Evolutionary conservation across 2,888 invertebrate genomes (phyloP).

Genomic region (Stenurella melanura): DNA sequence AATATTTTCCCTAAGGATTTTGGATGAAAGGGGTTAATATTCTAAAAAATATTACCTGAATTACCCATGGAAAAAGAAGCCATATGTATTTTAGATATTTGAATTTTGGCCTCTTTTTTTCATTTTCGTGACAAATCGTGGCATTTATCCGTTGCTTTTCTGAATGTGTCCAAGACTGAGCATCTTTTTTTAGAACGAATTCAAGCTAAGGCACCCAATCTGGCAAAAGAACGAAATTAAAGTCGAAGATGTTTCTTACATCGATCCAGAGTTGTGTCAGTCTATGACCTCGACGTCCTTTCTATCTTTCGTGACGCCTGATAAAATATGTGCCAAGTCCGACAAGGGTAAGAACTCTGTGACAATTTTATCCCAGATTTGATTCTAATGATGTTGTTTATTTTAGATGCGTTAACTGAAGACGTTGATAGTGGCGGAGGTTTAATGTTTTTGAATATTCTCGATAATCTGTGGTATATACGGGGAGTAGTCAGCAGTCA

Average conservation of each 20-base stretch:
- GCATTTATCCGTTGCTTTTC: too few species aligned
- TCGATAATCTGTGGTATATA: conserved; percentile 3
- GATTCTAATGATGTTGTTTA: too few species aligned
- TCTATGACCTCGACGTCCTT: conserved; percentile 2
- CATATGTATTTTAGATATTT: too few species aligned
- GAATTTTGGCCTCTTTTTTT: too few species aligned
- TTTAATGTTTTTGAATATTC: conserved; percentile 2
- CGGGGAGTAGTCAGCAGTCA: conserved; percentile 3
- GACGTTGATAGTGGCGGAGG: background rate
- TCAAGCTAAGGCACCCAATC: background rate
- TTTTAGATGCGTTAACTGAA: background rate
- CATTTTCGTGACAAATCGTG: too few species aligned
- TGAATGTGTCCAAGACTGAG: background rate
- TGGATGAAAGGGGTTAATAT: too few species aligned
- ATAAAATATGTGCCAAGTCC: conserved; percentile 11
- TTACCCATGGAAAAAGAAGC: too few species aligned
- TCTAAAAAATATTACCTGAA: too few species aligned
- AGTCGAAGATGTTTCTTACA: conserved; percentile 8
- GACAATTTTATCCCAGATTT: background rate
- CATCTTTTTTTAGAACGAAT: background rate
- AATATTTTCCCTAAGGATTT: too few species aligned
- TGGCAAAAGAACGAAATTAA: conserved; percentile 1
- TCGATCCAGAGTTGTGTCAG: conserved; percentile 5
- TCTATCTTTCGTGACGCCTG: background rate
- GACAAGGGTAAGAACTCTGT: background rate